Conservation (phyloP, 2,113 vertebrate genomes). For the Ranitomeya imitator region DNA sequence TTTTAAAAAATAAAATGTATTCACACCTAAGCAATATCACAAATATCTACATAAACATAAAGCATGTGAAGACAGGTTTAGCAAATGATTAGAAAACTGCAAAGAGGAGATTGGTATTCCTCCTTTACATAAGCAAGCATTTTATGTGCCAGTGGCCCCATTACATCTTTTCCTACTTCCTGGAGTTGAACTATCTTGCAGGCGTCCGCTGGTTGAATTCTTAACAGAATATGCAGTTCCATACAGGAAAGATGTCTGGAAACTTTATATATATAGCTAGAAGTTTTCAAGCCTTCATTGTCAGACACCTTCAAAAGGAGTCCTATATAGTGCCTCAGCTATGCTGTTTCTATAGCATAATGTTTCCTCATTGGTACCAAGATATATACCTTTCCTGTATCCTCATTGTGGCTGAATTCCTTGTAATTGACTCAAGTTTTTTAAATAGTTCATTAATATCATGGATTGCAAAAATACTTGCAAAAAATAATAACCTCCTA, state of each 20-base stretch:
- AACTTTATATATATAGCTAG: conserved; percentile 5
- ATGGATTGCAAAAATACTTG: no score
- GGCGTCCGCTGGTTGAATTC: conserved; percentile 18
- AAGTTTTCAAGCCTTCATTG: not conserved
- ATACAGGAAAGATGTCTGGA: conserved; percentile 28
- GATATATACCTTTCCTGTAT: no score
- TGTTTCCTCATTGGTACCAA: no score
- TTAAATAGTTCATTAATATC: no score
- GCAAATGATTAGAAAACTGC: not conserved
- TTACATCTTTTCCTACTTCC: conserved; percentile 25
- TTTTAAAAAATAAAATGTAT: not conserved
- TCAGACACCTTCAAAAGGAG: not conserved
- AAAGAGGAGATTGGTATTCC: not conserved
- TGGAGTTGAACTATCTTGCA: conserved; percentile 33
- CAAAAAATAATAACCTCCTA: no score
- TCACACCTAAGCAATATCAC: not conserved
- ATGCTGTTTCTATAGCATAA: not conserved
- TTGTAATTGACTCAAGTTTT: no score
- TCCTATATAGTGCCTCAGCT: not conserved
- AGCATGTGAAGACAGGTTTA: not conserved
- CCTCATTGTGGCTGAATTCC: no score
- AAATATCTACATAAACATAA: not conserved
- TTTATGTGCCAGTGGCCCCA: not conserved
- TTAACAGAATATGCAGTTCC: conserved; percentile 25
- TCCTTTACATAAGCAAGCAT: conserved; percentile 11